Evolutionary conservation across 2,888 invertebrate genomes (phyloP).

Genomic region (Lycocerus yunnanus): DNA sequence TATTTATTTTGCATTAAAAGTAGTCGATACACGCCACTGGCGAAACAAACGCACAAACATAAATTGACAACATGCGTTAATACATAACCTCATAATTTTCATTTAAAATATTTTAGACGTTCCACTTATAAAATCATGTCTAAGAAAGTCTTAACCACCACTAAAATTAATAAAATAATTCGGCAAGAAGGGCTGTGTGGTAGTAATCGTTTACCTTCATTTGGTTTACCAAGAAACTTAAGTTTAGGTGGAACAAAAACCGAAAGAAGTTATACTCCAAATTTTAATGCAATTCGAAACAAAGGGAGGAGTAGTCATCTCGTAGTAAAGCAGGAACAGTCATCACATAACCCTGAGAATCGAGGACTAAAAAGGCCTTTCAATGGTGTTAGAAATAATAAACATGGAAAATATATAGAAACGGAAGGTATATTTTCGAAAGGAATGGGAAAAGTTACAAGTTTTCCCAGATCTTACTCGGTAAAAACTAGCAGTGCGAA

Average conservation of each 20-base stretch:
- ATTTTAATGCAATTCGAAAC: conserved; percentile 49
- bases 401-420: conserved; percentile 41
- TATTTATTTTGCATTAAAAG: no score
- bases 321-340: neutral
- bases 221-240: conserved; percentile 48
- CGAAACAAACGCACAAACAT: neutral
- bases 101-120: neutral
- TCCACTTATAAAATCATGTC: neutral
- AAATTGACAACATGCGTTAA: neutral
- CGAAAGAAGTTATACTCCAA: conserved; percentile 50
- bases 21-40: neutral
- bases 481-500: neutral
- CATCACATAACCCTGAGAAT: conserved; percentile 1
- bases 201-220: conserved; percentile 43
- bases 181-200: conserved; percentile 28
- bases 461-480: conserved; percentile 24
- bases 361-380: neutral
- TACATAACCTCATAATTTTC: neutral
- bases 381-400: neutral
- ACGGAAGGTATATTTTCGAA: conserved; percentile 51
- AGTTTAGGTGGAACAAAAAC: conserved; percentile 49
- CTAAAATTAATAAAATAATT: conserved; percentile 18
- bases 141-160: neutral
- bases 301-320: conserved; percentile 37
- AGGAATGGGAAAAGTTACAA: conserved; percentile 41